Evolutionary conservation across 2,113 vertebrate genomes (phyloP).

Genomic region (Oncorhynchus mykiss): DNA sequence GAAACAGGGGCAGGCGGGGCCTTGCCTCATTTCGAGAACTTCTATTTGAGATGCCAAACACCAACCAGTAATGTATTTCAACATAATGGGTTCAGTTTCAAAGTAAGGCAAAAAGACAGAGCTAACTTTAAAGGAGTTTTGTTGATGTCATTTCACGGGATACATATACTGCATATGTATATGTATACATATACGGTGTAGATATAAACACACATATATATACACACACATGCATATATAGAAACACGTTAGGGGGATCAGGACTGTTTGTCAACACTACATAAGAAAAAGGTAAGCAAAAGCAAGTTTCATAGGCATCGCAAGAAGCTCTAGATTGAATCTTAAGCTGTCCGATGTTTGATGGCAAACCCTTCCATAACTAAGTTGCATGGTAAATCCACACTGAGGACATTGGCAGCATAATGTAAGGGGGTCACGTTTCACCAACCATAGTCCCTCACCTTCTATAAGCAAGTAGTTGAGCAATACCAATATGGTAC

Average conservation of each 20-base stretch:
- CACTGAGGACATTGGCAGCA: constrained; percentile 71
- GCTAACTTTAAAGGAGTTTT: constrained; percentile 67
- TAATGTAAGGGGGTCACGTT: constrained; percentile 62
- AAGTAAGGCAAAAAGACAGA: constrained; percentile 73
- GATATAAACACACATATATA: constrained; percentile 78
- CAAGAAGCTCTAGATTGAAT: constrained; percentile 55
- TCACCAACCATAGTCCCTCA: constrained; percentile 58
- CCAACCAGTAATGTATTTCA: constrained; percentile 47
- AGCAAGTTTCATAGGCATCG: constrained; percentile 63
- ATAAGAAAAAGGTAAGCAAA: constrained; percentile 74
- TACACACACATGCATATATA: constrained; percentile 67
- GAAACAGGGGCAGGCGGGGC: background rate
- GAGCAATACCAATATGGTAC: constrained; percentile 86
- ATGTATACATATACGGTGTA: constrained; percentile 78
- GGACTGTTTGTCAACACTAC: constrained; percentile 73
- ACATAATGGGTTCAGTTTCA: constrained; percentile 33
- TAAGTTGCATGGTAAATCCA: constrained; percentile 69
- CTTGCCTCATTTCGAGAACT: constrained; percentile 29
- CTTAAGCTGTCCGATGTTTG: constrained; percentile 51
- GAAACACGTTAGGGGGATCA: constrained; percentile 72
- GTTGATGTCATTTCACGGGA: constrained; percentile 67
- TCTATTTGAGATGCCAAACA: constrained; percentile 59
- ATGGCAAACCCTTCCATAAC: constrained; percentile 50
- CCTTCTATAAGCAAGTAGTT: constrained; percentile 72
- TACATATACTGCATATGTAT: constrained; percentile 78